Conservation (phyloP, 2,797 vertebrate species). For the Hyperoplus immaculatus region DNA sequence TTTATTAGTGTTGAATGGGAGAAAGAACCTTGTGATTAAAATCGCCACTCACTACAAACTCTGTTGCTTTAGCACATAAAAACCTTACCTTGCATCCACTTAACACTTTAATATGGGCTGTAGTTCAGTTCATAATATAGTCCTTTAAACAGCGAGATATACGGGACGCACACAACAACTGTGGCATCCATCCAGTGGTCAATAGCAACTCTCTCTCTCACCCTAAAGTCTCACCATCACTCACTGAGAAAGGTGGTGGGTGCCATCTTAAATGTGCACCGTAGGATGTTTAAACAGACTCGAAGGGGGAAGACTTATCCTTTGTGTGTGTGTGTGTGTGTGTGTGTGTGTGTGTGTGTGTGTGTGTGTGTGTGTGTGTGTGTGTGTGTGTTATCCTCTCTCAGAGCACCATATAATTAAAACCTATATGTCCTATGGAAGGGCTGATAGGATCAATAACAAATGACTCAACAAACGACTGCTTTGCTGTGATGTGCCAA, state of each 20-base stretch:
- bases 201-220: slow-evolving; percentile 6
- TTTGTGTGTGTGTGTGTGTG: too few relatives aligned
- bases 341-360: too few relatives aligned
- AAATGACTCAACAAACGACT: slow-evolving; percentile 25
- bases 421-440: neutral
- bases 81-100: neutral
- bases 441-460: slow-evolving; percentile 8
- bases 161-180: neutral
- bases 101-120: neutral
- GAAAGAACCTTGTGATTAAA: slow-evolving; percentile 3
- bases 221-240: neutral
- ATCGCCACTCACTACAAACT: too few relatives aligned
- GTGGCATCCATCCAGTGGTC: slow-evolving; percentile 30
- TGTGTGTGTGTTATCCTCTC: neutral
- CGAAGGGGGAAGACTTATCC: too few relatives aligned
- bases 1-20: neutral
- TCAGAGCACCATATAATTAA: neutral
- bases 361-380: too few relatives aligned
- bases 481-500: neutral
- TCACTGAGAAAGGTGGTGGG: neutral
- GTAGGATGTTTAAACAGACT: neutral
- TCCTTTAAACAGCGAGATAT: neutral
- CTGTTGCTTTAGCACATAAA: neutral
- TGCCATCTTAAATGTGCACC: slow-evolving; percentile 11
- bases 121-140: slow-evolving; percentile 4